A percentile compares a stretch with the other conserved stretches of the same genome.
Evolutionary conservation across 2,888 invertebrate genomes (phyloP).

Genomic region (Chaitophorus viminalis): DNA sequence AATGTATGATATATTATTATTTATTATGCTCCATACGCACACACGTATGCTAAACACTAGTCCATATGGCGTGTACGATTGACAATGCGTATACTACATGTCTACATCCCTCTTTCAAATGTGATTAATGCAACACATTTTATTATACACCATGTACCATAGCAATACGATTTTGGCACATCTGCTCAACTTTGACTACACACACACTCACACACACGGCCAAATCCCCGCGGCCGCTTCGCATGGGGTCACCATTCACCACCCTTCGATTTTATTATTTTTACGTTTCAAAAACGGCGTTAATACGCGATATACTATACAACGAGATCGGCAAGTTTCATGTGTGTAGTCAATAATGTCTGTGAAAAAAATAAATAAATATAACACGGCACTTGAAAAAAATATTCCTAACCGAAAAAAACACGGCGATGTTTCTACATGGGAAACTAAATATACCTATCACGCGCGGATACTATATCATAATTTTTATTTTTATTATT

Average conservation of each 20-base stretch:
- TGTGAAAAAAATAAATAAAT: conserved; percentile 1
- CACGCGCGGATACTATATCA: no score
- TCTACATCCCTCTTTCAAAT: conserved; percentile 21
- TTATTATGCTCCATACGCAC: no score
- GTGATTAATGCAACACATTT: neutral
- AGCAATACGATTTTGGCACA: conserved; percentile 20
- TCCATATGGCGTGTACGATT: conserved; percentile 17
- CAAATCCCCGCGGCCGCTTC: neutral
- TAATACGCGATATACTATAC: neutral
- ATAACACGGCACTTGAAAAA: conserved; percentile 9
- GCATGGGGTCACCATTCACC: conserved; percentile 34
- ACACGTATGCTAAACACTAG: neutral
- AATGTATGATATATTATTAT: no score
- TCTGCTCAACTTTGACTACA: conserved; percentile 51
- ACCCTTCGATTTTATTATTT: conserved; percentile 34
- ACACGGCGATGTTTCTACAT: conserved; percentile 9
- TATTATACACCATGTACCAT: no score
- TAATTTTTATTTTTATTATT: no score
- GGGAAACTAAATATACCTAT: conserved; percentile 6
- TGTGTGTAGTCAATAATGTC: conserved; percentile 1
- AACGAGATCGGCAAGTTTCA: neutral
- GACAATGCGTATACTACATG: conserved; percentile 35
- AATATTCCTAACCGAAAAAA: conserved; percentile 21
- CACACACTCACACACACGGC: neutral
- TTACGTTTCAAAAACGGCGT: neutral